Conservation (phyloP, 2,797 vertebrate species). For the Brachyrhaphis roseni region DNA sequence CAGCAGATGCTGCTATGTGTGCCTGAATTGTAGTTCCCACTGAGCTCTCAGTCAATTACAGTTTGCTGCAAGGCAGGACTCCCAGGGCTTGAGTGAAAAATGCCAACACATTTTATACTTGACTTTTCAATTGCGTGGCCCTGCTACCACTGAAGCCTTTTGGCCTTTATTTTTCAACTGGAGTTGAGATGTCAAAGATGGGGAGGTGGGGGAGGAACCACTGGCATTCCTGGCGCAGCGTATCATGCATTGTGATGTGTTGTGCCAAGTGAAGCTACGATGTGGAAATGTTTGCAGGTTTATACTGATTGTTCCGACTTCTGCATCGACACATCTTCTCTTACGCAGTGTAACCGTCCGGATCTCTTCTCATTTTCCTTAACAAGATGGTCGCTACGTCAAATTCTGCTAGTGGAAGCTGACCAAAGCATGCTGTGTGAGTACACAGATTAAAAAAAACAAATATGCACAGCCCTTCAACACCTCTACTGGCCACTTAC, state of each 20-base stretch:
- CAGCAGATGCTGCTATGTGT: conserved; percentile 9
- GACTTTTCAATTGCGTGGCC: conserved; percentile 49
- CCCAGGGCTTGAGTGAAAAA: conserved; percentile 56
- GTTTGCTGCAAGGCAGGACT: conserved; percentile 53
- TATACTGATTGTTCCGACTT: neutral
- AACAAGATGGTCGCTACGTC: neutral
- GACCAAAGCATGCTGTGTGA: neutral
- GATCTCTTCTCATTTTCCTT: neutral
- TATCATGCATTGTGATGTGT: neutral
- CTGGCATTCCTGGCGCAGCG: neutral
- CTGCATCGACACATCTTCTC: neutral
- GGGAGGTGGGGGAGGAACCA: conserved; percentile 5
- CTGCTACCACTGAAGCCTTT: conserved; percentile 22
- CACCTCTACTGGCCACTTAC: too few relatives aligned
- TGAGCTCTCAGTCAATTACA: conserved; percentile 63
- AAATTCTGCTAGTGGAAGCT: neutral
- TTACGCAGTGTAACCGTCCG: neutral
- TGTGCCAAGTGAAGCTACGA: neutral
- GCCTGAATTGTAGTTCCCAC: conserved; percentile 29
- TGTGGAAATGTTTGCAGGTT: neutral
- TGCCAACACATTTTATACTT: conserved; percentile 64
- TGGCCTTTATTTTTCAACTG: conserved; percentile 47
- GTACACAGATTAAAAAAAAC: neutral
- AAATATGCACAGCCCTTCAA: neutral
- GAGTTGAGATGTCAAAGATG: conserved; percentile 32